A percentile compares a stretch with the other conserved stretches of the same genome.
Evolutionary conservation across 2,888 invertebrate genomes (phyloP).

Genomic region (Andrena flavipes): DNA sequence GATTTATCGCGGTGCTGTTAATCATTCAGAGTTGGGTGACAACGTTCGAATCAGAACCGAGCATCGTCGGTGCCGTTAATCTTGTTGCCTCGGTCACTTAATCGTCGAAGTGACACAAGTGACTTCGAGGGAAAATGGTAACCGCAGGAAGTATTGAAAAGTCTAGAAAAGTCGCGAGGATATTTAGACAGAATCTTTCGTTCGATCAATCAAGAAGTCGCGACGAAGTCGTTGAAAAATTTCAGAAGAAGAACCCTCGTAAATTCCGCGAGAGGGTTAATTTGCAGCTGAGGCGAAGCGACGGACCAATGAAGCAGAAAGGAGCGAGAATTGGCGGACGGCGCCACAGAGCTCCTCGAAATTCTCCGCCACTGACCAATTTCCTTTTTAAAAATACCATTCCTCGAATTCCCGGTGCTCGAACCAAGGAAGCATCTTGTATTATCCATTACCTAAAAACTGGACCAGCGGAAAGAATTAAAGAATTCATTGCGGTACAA

Average conservation of each 20-base stretch:
- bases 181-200: neutral
- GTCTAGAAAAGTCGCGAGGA: constrained; percentile 1
- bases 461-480: neutral
- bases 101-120: neutral
- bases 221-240: constrained; percentile 59
- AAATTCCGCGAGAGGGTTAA: constrained; percentile 68
- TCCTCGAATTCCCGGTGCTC: neutral
- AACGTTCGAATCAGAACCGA: neutral
- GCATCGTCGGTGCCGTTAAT: constrained; percentile 9
- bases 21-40: too few species aligned
- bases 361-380: constrained; percentile 21
- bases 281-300: constrained; percentile 60
- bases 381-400: constrained; percentile 27
- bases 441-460: neutral
- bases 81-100: neutral
- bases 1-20: too few species aligned
- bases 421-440: neutral
- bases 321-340: constrained; percentile 57
- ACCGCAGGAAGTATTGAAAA: neutral
- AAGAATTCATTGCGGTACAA: neutral
- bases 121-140: constrained; percentile 2
- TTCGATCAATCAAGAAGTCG: constrained; percentile 40
- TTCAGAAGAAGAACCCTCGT: constrained; percentile 54
- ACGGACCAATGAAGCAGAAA: constrained; percentile 70
- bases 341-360: constrained; percentile 53